Conservation (phyloP, 2,113 vertebrate genomes). For the Carassius gibelio region DNA sequence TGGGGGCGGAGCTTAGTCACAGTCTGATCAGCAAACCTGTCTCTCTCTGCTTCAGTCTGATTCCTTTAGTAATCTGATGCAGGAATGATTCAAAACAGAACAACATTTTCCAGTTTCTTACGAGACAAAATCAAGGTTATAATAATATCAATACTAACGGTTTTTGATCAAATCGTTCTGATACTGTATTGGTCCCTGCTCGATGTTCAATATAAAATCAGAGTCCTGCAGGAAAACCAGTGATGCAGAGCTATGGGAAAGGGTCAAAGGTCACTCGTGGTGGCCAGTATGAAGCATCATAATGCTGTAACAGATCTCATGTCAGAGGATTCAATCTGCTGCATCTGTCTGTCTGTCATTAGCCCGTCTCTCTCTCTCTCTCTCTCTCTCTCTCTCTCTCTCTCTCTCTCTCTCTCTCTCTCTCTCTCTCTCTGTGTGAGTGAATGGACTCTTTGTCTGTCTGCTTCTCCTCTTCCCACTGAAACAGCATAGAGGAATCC, state of each 20-base stretch:
- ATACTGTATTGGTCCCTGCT: too few species aligned
- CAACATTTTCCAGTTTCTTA: background rate
- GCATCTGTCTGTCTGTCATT: background rate
- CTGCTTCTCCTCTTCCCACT: background rate
- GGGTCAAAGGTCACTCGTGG: background rate
- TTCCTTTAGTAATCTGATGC: background rate
- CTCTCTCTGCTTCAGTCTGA: slow-evolving; percentile 12
- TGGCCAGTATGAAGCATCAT: background rate
- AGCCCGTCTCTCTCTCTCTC: background rate
- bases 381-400: too few species aligned
- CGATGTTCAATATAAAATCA: too few species aligned
- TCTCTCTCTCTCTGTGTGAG: background rate
- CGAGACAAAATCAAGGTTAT: background rate
- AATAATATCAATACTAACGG: background rate
- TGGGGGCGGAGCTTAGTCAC: slow-evolving; percentile 49
- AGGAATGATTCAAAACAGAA: background rate
- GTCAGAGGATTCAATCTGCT: background rate
- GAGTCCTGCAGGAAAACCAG: background rate
- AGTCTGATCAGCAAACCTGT: slow-evolving; percentile 55
- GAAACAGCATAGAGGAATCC: background rate
- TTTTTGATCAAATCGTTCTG: background rate
- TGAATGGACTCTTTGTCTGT: slow-evolving; percentile 9
- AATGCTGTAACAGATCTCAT: background rate
- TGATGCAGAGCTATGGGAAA: background rate
- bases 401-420: background rate